phyloP scores from a whole-genome alignment of 2,797 vertebrate species.

The Enteromius fasciolatus region DNA sequence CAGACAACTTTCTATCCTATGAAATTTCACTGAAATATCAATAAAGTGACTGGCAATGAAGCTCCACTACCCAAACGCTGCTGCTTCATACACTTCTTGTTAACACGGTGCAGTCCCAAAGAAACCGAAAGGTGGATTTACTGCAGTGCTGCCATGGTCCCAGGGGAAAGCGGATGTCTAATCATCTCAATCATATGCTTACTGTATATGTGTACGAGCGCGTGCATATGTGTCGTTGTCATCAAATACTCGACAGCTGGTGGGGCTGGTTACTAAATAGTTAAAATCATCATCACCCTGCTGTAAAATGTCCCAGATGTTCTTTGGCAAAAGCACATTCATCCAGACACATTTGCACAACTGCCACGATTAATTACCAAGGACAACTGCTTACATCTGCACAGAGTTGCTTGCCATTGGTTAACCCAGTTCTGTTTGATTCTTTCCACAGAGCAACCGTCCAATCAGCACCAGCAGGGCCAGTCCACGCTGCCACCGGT shows the following conservation, averaged over 20 bases:
- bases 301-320: slow-evolving; percentile 63
- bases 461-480: slow-evolving; percentile 81
- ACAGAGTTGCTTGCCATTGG: slow-evolving; percentile 14
- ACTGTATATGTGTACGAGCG: slow-evolving; percentile 13
- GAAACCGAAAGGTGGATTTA: slow-evolving; percentile 49
- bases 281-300: slow-evolving; percentile 55
- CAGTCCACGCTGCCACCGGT: slow-evolving; percentile 84
- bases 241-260: slow-evolving; percentile 48
- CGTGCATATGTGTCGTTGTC: slow-evolving; percentile 43
- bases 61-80: slow-evolving; percentile 49
- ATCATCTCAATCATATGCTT: slow-evolving; percentile 46
- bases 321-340: slow-evolving; percentile 52
- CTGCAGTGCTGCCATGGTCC: not conserved
- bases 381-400: slow-evolving; percentile 40
- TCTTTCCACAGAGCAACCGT: slow-evolving; percentile 80
- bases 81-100: slow-evolving; percentile 17
- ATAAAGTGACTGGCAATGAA: slow-evolving; percentile 70
- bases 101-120: slow-evolving; percentile 5
- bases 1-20: not conserved
- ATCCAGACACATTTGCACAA: slow-evolving; percentile 55
- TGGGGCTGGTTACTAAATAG: slow-evolving; percentile 31
- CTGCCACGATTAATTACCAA: slow-evolving; percentile 56
- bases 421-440: slow-evolving; percentile 8
- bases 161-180: slow-evolving; percentile 37
- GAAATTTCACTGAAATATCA: not conserved